phyloP scores from a whole-genome alignment of 2,797 vertebrate genomes.

The Malacoctenus gilli region DNA sequence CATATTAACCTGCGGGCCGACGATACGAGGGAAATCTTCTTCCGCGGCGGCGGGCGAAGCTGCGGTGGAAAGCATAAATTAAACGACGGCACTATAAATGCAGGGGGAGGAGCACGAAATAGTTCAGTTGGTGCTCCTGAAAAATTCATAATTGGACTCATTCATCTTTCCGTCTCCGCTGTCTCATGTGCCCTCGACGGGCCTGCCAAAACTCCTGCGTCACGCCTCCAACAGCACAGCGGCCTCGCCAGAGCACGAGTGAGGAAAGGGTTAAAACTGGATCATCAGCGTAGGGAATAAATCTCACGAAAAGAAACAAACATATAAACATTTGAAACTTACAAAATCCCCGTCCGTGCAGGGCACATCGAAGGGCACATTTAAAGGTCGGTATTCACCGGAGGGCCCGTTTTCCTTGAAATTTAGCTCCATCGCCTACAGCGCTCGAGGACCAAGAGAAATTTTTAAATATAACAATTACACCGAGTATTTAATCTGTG shows the following conservation, averaged over 20 bases:
- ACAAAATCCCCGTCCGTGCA: not conserved
- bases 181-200: conserved; percentile 34
- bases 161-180: conserved; percentile 54
- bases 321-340: not conserved
- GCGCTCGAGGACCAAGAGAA: not conserved
- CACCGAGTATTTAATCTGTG: conserved; percentile 24
- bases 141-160: conserved; percentile 64
- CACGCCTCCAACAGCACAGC: conserved; percentile 12
- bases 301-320: not conserved
- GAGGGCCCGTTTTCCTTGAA: not conserved
- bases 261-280: not conserved
- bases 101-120: conserved; percentile 31
- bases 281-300: too few species aligned
- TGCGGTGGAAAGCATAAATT: conserved; percentile 27
- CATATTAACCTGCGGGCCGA: not conserved
- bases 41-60: conserved; percentile 26
- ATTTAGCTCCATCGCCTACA: conserved; percentile 1
- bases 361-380: not conserved
- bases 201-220: conserved; percentile 24
- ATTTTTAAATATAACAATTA: conserved; percentile 9
- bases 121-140: conserved; percentile 48
- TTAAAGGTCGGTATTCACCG: not conserved
- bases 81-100: conserved; percentile 29
- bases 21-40: not conserved
- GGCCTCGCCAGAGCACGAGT: conserved; percentile 10